Evolutionary conservation across 2,113 vertebrate species (phyloP), one percentile per base, ranked within the genome.

Genomic region (Capreolus pygargus): DNA sequence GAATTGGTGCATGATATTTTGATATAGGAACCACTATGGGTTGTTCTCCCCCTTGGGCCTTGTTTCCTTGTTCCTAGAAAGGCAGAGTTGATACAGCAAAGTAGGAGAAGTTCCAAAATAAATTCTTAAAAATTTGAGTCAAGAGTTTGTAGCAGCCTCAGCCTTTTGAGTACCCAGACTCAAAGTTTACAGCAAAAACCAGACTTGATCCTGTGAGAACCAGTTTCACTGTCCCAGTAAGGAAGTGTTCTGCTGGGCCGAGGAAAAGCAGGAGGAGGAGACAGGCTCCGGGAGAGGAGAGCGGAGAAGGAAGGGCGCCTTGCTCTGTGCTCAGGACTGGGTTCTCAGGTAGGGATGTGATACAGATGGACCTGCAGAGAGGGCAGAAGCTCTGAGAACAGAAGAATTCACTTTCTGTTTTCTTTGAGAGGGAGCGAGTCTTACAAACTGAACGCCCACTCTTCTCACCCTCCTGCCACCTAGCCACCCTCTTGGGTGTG

Each of bases 201-300:
- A 52, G 11, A 45, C 6, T 10, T n/a, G 30, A 54, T 19, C 47
- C 3, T 6, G 10, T n/a, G 30, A 82, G 8, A 43, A 54, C 16
- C n/a, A 13, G 55, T 36, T 70, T 54, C 70, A 82, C 30, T 27
- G 8, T 3, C 36, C 14, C 30, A 1, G 14, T 6, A 60, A 78
- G 25, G 30, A 79, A 55, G 25, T 7, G 0, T 17, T 89, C 2
- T 0, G 25, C 60, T 8, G 23, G 19, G 28, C 1, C 9, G 3
- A n/a, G 27, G 33, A 1, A 17, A 21, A 54, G 57, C 28, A 78
- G 19, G n/a, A 83, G 28, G 50, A 64, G 1, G 8, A 28, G 36
- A 86, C 25, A 5, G 52, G 54, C 30, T 74, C 33, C 23, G 4
- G 36, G 74, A 60, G 23, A 28, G 28, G 70, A 82, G 23, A 45